These are phyloP conservation scores for Bovichtus diacanthus DNA, from an alignment of 2,797 vertebrate species.

Conservation along the genomic window DNA sequence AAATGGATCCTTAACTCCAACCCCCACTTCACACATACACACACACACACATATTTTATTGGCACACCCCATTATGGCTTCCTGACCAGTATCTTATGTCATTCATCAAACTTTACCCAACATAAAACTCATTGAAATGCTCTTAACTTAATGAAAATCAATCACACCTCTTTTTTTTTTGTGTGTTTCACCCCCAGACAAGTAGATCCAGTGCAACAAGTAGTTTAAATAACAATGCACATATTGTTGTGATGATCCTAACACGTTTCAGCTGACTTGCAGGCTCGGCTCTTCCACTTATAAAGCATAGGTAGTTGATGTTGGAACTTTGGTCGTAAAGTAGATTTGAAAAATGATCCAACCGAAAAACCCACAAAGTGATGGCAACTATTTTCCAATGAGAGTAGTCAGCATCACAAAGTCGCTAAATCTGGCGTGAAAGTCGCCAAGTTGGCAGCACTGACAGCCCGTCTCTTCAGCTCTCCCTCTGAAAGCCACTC, in stretches of 20 bases:
- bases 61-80: constrained; percentile 39
- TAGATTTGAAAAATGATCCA: background rate
- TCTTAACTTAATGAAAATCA: background rate
- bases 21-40: constrained; percentile 40
- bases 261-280: constrained; percentile 22
- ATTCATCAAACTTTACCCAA: constrained; percentile 18
- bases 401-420: too few relatives aligned
- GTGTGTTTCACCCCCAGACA: background rate
- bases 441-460: too few relatives aligned
- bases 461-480: too few relatives aligned
- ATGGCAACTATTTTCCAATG: too few relatives aligned
- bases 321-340: too few relatives aligned
- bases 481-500: too few relatives aligned
- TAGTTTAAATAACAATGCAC: background rate
- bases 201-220: background rate
- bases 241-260: constrained; percentile 13
- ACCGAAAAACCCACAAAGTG: too few relatives aligned
- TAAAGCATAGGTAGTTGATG: background rate
- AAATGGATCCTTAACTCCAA: constrained; percentile 75
- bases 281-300: constrained; percentile 42
- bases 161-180: background rate
- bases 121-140: background rate
- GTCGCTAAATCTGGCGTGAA: too few relatives aligned
- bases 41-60: constrained; percentile 20
- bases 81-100: constrained; percentile 20